These are phyloP conservation scores for Callionymus lyra DNA, from an alignment of 2,113 vertebrate species.

Conservation along the genomic window DNA sequence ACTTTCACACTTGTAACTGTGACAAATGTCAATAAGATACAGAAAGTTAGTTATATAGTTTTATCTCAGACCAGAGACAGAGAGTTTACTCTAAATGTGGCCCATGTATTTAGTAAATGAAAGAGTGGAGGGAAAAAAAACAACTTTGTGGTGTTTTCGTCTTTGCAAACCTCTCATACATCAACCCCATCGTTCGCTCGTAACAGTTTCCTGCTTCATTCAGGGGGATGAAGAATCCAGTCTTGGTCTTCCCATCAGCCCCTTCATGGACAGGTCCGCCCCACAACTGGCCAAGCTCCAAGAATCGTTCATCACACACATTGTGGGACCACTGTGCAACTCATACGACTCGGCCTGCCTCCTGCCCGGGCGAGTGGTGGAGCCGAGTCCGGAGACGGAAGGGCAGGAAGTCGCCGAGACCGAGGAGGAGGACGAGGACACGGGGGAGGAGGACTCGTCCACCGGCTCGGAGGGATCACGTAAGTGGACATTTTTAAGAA, in stretches of 20 bases:
- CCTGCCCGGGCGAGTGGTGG: conserved; percentile 89
- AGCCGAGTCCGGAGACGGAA: conserved; percentile 69
- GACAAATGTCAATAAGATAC: no score
- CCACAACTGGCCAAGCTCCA: conserved; percentile 94
- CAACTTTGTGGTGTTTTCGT: no score
- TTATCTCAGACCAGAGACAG: no score
- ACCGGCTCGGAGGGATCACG: conserved; percentile 73
- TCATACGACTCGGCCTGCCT: conserved; percentile 88
- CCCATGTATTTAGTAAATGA: no score
- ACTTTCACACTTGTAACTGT: no score
- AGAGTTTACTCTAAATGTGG: no score
- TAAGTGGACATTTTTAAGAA: no score
- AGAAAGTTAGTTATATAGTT: no score
- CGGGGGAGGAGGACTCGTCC: conserved; percentile 72
- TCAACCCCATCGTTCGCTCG: no score
- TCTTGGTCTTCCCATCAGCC: conserved; percentile 88
- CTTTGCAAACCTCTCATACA: no score
- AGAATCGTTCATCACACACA: conserved; percentile 98
- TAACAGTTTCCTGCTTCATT: conserved; percentile 5
- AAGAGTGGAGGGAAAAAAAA: no score
- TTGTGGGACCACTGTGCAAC: conserved; percentile 91
- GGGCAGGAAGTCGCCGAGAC: conserved; percentile 68
- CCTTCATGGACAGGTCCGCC: conserved; percentile 94
- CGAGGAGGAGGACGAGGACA: conserved; percentile 58
- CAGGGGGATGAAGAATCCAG: conserved; percentile 95